Conservation (phyloP, 2,888 invertebrate species). For the Diaprepes abbreviatus region DNA sequence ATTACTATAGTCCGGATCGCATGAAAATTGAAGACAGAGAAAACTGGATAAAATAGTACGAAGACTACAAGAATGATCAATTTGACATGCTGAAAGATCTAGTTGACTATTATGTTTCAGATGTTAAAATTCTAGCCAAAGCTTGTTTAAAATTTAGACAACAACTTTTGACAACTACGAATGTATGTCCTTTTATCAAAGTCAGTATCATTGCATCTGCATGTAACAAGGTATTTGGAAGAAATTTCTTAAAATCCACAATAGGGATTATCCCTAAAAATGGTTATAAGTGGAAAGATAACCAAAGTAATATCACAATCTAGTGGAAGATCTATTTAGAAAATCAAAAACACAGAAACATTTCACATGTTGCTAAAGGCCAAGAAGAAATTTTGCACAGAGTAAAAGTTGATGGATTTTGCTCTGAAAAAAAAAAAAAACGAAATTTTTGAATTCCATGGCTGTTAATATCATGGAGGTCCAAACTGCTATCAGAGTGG, state of each 20-base stretch:
- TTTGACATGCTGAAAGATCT: slow-evolving; percentile 58
- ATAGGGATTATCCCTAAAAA: slow-evolving; percentile 54
- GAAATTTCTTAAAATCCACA: slow-evolving; percentile 46
- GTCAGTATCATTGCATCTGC: too few relatives aligned
- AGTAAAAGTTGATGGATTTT: slow-evolving; percentile 46
- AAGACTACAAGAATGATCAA: slow-evolving; percentile 16
- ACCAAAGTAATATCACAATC: slow-evolving; percentile 30
- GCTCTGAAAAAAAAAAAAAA: slow-evolving; percentile 37
- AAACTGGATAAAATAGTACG: slow-evolving; percentile 44
- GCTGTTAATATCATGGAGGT: slow-evolving; percentile 49
- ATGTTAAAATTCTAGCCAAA: slow-evolving; percentile 58
- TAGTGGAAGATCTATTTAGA: slow-evolving; percentile 48
- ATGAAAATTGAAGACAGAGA: slow-evolving; percentile 28
- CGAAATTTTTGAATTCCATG: slow-evolving; percentile 50
- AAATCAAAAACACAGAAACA: slow-evolving; percentile 37
- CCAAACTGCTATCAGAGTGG: neutral
- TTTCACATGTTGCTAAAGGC: slow-evolving; percentile 45
- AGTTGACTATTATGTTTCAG: slow-evolving; percentile 50
- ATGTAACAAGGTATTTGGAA: slow-evolving; percentile 48
- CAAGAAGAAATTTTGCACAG: slow-evolving; percentile 46
- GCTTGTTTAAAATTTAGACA: too few relatives aligned
- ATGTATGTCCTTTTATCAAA: too few relatives aligned
- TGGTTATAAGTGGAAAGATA: slow-evolving; percentile 51
- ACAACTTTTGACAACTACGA: too few relatives aligned
- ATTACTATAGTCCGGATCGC: slow-evolving; percentile 36